Percentiles rank a stretch among this genome's conserved stretches.
Evolutionary conservation across 2,888 invertebrate species (phyloP).

Genomic region (Alloplasta piceator): DNA sequence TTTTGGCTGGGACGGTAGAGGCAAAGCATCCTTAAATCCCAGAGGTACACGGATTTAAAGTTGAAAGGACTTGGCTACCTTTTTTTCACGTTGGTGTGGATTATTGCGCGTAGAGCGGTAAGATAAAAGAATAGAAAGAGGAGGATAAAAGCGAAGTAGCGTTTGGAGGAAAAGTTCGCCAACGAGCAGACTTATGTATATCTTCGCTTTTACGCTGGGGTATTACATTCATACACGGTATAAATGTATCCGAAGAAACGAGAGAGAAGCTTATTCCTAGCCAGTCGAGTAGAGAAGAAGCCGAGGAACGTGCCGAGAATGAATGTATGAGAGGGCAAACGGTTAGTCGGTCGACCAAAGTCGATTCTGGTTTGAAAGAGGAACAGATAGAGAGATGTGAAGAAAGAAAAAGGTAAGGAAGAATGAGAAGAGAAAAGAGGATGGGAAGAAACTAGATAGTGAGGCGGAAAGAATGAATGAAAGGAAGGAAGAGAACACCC

Average conservation of each 20-base stretch:
- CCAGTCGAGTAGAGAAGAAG: conserved; percentile 70
- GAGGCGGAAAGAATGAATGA: conserved; percentile 32
- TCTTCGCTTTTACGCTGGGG: not conserved
- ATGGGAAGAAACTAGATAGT: conserved; percentile 25
- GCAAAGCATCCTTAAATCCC: conserved; percentile 62
- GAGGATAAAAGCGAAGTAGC: conserved; percentile 43
- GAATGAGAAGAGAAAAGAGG: not conserved
- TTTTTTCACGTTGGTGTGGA: conserved; percentile 6
- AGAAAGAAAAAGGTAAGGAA: no score
- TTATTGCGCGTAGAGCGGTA: not conserved
- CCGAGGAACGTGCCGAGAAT: conserved; percentile 79
- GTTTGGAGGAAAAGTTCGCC: not conserved
- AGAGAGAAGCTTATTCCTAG: conserved; percentile 56
- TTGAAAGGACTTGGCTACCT: conserved; percentile 49
- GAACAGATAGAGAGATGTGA: conserved; percentile 3
- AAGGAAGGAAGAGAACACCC: not conserved
- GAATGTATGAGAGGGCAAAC: conserved; percentile 70
- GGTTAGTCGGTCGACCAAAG: conserved; percentile 54
- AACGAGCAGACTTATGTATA: not conserved
- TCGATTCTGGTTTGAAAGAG: conserved; percentile 35
- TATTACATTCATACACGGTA: not conserved
- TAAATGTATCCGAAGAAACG: conserved; percentile 25
- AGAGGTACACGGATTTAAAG: conserved; percentile 57
- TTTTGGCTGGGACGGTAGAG: no score
- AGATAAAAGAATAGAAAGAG: conserved; percentile 22